phyloP scores from a whole-genome alignment of 1,140 invertebrate genomes.

The Drosophila leontia region DNA sequence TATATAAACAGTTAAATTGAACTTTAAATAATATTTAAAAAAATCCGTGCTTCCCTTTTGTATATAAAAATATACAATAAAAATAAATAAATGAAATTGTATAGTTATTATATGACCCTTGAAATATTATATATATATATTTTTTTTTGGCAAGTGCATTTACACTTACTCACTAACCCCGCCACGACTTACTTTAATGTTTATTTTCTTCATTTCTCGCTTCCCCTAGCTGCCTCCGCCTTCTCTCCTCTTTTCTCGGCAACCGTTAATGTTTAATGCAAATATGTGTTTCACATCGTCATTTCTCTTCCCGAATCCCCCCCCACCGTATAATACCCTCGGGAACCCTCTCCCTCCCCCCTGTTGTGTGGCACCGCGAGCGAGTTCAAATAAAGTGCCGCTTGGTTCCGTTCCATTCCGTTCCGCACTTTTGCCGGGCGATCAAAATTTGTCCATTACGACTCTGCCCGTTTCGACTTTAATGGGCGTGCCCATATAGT shows the following conservation, averaged over 20 bases:
- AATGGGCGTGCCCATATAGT: constrained; percentile 14
- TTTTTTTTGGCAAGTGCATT: constrained; percentile 11
- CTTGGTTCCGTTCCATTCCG: constrained; percentile 52
- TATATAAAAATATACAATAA: no score
- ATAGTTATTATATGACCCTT: not conserved
- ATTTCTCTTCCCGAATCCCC: constrained; percentile 17
- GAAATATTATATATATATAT: not conserved
- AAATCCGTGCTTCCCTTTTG: no score
- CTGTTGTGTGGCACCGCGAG: constrained; percentile 1
- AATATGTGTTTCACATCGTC: constrained; percentile 67
- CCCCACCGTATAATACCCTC: constrained; percentile 6
- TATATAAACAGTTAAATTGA: not conserved
- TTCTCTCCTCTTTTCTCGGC: not conserved
- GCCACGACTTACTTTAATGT: constrained; percentile 60
- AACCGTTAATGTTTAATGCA: constrained; percentile 80
- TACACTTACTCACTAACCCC: constrained; percentile 13
- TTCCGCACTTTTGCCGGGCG: constrained; percentile 42
- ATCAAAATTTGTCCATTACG: constrained; percentile 50
- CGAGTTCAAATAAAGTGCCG: constrained; percentile 57
- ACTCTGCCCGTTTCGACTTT: constrained; percentile 6
- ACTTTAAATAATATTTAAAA: not conserved
- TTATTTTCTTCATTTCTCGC: constrained; percentile 75
- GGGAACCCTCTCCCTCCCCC: not conserved
- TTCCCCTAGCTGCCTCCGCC: constrained; percentile 43
- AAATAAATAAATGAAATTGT: no score